Base-by-base conservation (phyloP, 1,140 invertebrate species). In the Papilio glaucus region DNA sequence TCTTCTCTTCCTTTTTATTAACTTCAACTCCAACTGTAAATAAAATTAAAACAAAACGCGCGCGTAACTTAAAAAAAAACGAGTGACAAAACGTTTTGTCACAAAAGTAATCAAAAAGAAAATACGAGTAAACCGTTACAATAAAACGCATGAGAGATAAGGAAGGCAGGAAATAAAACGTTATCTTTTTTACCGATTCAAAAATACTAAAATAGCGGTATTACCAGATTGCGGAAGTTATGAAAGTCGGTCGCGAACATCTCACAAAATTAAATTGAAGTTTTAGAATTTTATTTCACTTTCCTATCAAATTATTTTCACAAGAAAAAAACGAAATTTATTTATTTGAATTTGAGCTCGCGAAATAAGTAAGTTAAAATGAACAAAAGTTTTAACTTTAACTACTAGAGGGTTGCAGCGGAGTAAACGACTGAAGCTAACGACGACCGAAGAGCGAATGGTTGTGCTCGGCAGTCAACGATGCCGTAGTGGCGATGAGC, bases 381-480 rank as follows among this genome's bases (percentile, higher is more conserved):
- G 74, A 78, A 81, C 68, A 78, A 80, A 84, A 84, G 77, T 85
- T 67, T 81, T 75, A 88, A 90, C 82, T 88, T 86, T 63, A 80
- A 85, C 82, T 79, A 73, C 67, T 67, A 72, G 69, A 77, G 65
- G 72, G 41, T 57, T 39, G 67, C 57, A 74, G 73, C 61, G 63
- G 69, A 75, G 75, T 65, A 68, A 76, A 83, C 87, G 84, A 88
- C 84, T 78, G 78, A 70, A 76, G 73, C 74, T 7, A 75, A 80
- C 77, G 85, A 83, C 76, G 86, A 79, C 77, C 81, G 82, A 81
- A 86, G 78, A 84, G 83, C 87, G 88, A 90, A 88, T 92, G 90
- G 80, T 80, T 75, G 81, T 73, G 65, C 80, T 82, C 78, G 78
- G 80, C 76, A 81, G 81, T 75, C 74, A 82, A 75, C 84, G 82